A percentile compares a stretch with the other conserved stretches of the same genome.
Evolutionary conservation across 2,797 vertebrate species (phyloP).

Genomic region (Takifugu rubripes): DNA sequence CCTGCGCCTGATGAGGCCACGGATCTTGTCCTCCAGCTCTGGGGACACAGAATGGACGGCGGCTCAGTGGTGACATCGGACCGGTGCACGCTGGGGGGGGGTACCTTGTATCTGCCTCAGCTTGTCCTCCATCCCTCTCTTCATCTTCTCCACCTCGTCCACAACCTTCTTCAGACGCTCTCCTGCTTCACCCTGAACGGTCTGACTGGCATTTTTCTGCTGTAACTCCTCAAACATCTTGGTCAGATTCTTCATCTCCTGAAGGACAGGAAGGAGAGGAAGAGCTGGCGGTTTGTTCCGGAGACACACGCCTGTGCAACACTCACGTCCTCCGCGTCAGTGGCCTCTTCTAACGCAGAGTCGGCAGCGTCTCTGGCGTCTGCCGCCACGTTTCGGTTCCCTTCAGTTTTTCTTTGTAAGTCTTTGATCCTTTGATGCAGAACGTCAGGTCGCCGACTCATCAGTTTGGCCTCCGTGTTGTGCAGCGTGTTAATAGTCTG

Average conservation of each 20-base stretch:
- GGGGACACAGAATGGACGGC: slow-evolving; percentile 20
- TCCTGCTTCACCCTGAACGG: slow-evolving; percentile 50
- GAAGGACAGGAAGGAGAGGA: slow-evolving; percentile 32
- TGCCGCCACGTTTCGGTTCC: slow-evolving; percentile 63
- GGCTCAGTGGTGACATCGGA: no score
- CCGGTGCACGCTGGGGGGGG: background rate
- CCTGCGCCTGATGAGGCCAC: slow-evolving; percentile 69
- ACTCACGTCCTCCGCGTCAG: background rate
- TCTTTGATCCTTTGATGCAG: slow-evolving; percentile 60
- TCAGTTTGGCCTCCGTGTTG: slow-evolving; percentile 53
- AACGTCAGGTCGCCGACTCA: slow-evolving; percentile 22
- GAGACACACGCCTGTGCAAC: no score
- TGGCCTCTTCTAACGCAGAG: slow-evolving; percentile 44
- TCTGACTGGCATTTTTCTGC: slow-evolving; percentile 49
- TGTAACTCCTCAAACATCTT: slow-evolving; percentile 72
- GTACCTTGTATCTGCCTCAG: slow-evolving; percentile 76
- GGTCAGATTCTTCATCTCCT: slow-evolving; percentile 74
- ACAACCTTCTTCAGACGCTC: slow-evolving; percentile 73
- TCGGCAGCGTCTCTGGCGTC: slow-evolving; percentile 62
- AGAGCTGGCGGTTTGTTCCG: no score
- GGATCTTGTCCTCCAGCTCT: slow-evolving; percentile 84
- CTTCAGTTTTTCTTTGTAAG: slow-evolving; percentile 70
- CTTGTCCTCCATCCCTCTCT: slow-evolving; percentile 75
- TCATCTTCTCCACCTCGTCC: slow-evolving; percentile 71
- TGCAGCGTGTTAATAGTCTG: slow-evolving; percentile 72